These are phyloP conservation scores for Anoura caudifer DNA, from an alignment of 2,113 vertebrate species.

Conservation along the genomic window DNA sequence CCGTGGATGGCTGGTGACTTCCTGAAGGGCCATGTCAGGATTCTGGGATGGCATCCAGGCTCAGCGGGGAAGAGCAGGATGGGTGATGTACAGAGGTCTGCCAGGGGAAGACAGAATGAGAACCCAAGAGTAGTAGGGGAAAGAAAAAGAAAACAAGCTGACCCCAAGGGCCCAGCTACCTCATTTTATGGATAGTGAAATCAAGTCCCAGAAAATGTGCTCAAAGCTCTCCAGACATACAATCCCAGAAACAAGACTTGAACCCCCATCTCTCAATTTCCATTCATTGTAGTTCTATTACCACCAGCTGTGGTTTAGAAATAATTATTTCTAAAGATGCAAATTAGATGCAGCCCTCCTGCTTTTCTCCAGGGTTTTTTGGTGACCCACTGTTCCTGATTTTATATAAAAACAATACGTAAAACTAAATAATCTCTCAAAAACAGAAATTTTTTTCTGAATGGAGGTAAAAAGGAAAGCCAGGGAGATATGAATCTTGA, in stretches of 20 bases:
- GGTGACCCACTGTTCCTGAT: background rate
- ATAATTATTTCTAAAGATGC: conserved; percentile 40
- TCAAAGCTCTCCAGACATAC: background rate
- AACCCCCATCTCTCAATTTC: background rate
- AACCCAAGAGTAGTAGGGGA: background rate
- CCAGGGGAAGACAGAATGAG: background rate
- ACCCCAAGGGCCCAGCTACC: background rate
- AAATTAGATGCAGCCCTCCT: conserved; percentile 22
- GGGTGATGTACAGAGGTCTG: background rate
- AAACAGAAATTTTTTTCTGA: background rate
- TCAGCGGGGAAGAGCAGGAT: conserved; percentile 17
- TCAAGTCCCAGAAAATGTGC: background rate
- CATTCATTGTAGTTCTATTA: background rate
- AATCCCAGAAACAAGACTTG: background rate
- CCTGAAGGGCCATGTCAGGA: conserved; percentile 40
- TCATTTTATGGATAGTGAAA: background rate
- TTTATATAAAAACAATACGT: background rate
- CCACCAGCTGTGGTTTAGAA: conserved; percentile 24
- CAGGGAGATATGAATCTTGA: background rate
- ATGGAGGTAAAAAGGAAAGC: background rate
- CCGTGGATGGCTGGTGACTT: background rate
- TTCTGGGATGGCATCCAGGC: conserved; percentile 56
- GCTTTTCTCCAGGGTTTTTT: background rate
- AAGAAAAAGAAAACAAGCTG: background rate
- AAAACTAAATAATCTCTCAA: background rate